These are phyloP conservation scores for Tetranychus urticae DNA, from an alignment of 1,140 invertebrate genomes.

Conservation along the genomic window DNA sequence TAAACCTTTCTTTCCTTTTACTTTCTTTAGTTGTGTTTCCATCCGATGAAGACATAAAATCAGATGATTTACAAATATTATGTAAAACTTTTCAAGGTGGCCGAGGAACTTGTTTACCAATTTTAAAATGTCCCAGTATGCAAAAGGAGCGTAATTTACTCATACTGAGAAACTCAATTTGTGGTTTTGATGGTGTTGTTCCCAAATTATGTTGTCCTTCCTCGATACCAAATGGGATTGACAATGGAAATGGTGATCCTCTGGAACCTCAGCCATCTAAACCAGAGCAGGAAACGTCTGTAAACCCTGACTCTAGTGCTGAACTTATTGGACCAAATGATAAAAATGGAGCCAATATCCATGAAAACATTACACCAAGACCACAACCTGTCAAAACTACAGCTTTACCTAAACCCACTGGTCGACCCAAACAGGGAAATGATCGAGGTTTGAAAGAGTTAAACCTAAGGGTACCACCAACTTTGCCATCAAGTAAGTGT, in stretches of 20 bases:
- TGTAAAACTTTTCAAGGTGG: not conserved
- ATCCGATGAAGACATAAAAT: not conserved
- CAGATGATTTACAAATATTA: not conserved
- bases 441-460: not conserved
- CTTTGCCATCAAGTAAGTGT: not conserved
- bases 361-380: not conserved
- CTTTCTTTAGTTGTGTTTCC: conserved; percentile 1
- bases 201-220: conserved; percentile 9
- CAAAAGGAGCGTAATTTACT: not conserved
- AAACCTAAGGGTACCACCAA: not conserved
- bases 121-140: not conserved
- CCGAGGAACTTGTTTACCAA: not conserved
- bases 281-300: not conserved
- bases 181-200: conserved; percentile 7
- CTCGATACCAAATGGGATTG: not conserved
- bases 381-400: not conserved
- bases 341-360: not conserved
- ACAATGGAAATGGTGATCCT: not conserved
- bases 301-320: not conserved
- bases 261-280: not conserved
- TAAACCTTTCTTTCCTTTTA: no score
- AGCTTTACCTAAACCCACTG: not conserved
- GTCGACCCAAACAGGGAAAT: not conserved
- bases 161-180: not conserved
- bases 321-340: not conserved